These are phyloP conservation scores for Willisornis vidua DNA, from an alignment of 2,113 vertebrate species.

Conservation along the genomic window DNA sequence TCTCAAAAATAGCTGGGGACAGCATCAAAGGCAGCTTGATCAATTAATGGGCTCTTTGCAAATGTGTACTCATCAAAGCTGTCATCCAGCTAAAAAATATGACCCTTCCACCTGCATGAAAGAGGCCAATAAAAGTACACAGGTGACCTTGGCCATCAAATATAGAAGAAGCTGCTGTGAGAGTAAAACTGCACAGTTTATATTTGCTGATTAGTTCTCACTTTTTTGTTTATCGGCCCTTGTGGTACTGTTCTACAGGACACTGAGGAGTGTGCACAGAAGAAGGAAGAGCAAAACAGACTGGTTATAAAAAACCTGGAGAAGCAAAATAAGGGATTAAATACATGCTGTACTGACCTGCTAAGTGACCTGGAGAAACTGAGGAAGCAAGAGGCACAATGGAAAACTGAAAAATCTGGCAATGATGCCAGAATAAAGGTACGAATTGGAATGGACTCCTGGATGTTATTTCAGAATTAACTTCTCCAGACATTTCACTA, in stretches of 20 bases:
- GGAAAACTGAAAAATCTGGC: conserved; percentile 81
- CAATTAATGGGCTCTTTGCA: conserved; percentile 94
- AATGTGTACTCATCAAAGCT: conserved; percentile 94
- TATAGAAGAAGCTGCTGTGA: conserved; percentile 79
- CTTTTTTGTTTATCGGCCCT: conserved; percentile 78
- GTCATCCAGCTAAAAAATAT: conserved; percentile 90
- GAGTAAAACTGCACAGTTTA: conserved; percentile 76
- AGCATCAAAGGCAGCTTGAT: conserved; percentile 97
- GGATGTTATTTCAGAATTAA: conserved; percentile 57
- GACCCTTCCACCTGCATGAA: conserved; percentile 90
- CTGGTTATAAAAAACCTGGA: conserved; percentile 84
- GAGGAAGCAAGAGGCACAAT: conserved; percentile 81
- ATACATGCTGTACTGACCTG: conserved; percentile 83
- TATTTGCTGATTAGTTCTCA: conserved; percentile 86
- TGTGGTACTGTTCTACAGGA: conserved; percentile 82
- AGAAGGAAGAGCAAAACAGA: conserved; percentile 85
- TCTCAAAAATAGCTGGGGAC: conserved; percentile 93
- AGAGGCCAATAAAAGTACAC: conserved; percentile 82
- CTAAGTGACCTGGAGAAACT: conserved; percentile 91
- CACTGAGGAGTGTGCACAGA: conserved; percentile 81
- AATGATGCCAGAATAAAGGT: conserved; percentile 87
- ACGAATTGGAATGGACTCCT: conserved; percentile 18
- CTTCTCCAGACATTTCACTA: conserved; percentile 67
- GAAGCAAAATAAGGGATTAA: conserved; percentile 87
- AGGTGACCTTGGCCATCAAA: conserved; percentile 93